These are phyloP conservation scores for Paralichthys olivaceus DNA, from an alignment of 2,113 vertebrate species.

Conservation along the genomic window DNA sequence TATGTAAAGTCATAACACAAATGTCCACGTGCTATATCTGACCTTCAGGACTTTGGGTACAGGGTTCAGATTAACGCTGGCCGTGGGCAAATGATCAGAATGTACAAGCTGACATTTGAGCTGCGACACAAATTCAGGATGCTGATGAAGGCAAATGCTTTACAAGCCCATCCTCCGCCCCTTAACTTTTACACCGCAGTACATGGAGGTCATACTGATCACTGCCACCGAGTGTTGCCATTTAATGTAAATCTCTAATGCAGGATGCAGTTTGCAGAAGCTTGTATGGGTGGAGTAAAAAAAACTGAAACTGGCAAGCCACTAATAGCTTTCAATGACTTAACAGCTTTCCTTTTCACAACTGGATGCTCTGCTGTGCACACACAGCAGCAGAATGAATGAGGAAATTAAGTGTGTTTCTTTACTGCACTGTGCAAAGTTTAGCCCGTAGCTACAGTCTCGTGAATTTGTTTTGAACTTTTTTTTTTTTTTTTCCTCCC, in stretches of 20 bases:
- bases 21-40: no score
- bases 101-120: background rate
- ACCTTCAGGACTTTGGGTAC: background rate
- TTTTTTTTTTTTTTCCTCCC: background rate
- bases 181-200: background rate
- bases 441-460: slow-evolving; percentile 23
- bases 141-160: background rate
- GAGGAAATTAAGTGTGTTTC: slow-evolving; percentile 37
- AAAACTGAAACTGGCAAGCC: background rate
- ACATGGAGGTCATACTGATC: slow-evolving; percentile 17
- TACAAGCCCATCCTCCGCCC: background rate
- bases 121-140: background rate
- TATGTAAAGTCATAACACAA: no score
- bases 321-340: slow-evolving; percentile 49
- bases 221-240: background rate
- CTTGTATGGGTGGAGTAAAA: background rate
- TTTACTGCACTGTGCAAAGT: slow-evolving; percentile 42
- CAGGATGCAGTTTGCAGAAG: background rate
- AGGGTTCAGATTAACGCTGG: background rate
- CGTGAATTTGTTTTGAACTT: slow-evolving; percentile 18
- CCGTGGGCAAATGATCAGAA: background rate
- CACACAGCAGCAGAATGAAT: slow-evolving; percentile 25
- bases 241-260: slow-evolving; percentile 12
- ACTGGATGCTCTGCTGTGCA: slow-evolving; percentile 43
- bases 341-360: slow-evolving; percentile 50